Evolutionary conservation across 1,140 invertebrate genomes (phyloP).

Genomic region (Yoshiicerus persimilis): DNA sequence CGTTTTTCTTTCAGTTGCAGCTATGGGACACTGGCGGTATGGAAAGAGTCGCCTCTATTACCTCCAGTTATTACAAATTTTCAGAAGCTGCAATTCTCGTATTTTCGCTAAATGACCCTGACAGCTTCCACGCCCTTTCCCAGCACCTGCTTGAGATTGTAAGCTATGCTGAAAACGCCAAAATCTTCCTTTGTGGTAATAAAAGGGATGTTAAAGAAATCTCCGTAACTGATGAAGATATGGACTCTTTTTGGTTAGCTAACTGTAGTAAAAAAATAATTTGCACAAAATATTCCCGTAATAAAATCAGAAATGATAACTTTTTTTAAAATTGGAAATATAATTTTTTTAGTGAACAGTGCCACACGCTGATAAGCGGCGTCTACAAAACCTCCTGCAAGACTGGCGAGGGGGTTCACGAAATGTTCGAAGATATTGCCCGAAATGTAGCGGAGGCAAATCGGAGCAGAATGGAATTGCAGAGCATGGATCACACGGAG

Average conservation of each 20-base stretch:
- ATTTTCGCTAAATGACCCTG: conserved; percentile 84
- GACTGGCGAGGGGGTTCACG: conserved; percentile 79
- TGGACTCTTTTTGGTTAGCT: conserved; percentile 80
- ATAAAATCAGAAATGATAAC: neutral
- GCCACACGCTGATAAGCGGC: conserved; percentile 79
- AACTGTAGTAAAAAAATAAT: neutral
- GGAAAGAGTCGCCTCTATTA: conserved; percentile 88
- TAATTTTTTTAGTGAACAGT: conserved; percentile 70
- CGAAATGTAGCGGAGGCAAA: conserved; percentile 59
- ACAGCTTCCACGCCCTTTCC: conserved; percentile 86
- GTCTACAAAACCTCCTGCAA: conserved; percentile 91
- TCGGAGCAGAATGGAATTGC: conserved; percentile 12
- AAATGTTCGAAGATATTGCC: conserved; percentile 88
- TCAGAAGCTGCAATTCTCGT: conserved; percentile 87
- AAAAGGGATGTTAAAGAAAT: conserved; percentile 76
- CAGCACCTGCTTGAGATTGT: conserved; percentile 86
- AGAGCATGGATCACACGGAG: conserved; percentile 19
- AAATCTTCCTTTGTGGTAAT: conserved; percentile 90
- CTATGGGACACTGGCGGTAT: conserved; percentile 92
- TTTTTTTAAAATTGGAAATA: neutral
- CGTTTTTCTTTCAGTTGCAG: conserved; percentile 71
- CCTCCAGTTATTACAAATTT: conserved; percentile 91
- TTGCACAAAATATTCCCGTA: neutral
- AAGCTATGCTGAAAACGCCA: conserved; percentile 88
- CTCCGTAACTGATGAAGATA: conserved; percentile 82